Conservation (phyloP, 64 coral and sea anemone species). For the Trachythela sp. region DNA sequence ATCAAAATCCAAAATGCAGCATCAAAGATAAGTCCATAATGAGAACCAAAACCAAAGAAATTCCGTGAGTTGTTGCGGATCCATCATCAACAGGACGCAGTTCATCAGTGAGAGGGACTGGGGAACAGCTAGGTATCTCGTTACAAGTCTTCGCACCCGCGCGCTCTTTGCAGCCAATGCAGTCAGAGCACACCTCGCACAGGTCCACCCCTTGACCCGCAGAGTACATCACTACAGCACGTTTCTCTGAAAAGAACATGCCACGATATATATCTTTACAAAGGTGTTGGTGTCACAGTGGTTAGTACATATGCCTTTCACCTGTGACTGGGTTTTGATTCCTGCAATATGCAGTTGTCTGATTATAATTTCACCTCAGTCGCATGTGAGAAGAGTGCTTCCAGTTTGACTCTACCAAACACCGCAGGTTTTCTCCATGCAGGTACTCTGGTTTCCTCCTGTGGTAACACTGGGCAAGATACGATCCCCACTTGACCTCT, state of each 20-base stretch:
- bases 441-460: no score
- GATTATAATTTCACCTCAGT: no score
- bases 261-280: background rate
- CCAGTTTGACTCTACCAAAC: no score
- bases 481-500: no score
- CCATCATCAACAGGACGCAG: no score
- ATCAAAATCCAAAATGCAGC: background rate
- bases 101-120: background rate
- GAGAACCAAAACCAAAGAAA: background rate
- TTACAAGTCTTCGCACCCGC: background rate
- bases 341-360: no score
- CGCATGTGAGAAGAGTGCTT: no score
- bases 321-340: no score
- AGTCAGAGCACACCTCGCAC: background rate
- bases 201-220: background rate
- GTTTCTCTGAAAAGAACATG: background rate
- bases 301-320: no score
- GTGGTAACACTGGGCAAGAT: no score
- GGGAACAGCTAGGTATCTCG: background rate
- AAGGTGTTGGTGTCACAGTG: no score
- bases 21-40: background rate
- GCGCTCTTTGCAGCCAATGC: background rate
- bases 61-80: background rate
- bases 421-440: no score
- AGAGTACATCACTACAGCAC: background rate